Conservation (phyloP, 1,140 invertebrate genomes). For the Magallana gigas region DNA sequence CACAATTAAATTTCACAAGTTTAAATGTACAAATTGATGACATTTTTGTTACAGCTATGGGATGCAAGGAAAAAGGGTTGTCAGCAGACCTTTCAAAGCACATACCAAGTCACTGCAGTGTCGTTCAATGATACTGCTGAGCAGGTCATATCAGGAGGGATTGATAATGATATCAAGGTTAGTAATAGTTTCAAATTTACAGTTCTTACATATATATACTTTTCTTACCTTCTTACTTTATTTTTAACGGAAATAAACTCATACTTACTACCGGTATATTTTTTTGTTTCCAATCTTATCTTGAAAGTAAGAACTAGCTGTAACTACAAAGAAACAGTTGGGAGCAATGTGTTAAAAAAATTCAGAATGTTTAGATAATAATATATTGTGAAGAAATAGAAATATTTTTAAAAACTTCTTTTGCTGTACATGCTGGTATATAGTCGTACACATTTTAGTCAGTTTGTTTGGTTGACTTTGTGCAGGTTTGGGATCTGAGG, state of each 20-base stretch:
- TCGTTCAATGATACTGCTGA: slow-evolving; percentile 98
- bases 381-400: too few species aligned
- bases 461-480: slow-evolving; percentile 13
- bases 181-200: slow-evolving; percentile 21
- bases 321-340: too few species aligned
- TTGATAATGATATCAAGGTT: slow-evolving; percentile 98
- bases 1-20: too few species aligned
- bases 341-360: too few species aligned
- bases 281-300: too few species aligned
- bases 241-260: too few species aligned
- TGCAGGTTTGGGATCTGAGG: slow-evolving; percentile 94
- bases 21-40: neutral
- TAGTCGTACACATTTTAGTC: neutral
- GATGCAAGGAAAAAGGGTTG: slow-evolving; percentile 89
- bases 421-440: too few species aligned
- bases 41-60: slow-evolving; percentile 84
- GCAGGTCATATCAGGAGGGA: slow-evolving; percentile 92
- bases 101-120: slow-evolving; percentile 92
- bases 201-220: neutral
- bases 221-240: too few species aligned
- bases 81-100: slow-evolving; percentile 89
- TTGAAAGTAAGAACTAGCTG: too few species aligned
- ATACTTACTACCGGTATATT: too few species aligned
- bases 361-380: too few species aligned
- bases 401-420: too few species aligned